Base-by-base conservation (phyloP, 2,113 vertebrate genomes). In the Ceyx cyanopectus region DNA sequence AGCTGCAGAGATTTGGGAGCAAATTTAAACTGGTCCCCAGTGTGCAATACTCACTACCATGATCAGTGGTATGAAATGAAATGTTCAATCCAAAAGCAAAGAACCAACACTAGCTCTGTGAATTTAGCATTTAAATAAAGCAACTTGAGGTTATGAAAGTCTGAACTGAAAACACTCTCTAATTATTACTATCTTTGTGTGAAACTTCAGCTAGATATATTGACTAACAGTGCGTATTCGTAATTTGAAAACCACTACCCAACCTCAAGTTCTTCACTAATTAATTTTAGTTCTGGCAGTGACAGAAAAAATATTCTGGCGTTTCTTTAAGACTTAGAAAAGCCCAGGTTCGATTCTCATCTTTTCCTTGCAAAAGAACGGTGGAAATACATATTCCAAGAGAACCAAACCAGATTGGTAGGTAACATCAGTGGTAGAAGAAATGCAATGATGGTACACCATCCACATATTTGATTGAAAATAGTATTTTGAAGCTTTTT, bases 111-210 rank as follows among this genome's bases (percentile, higher is more conserved):
- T 51, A 45, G 12, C 10, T 79, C 74, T 76, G 89, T 56, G 27
- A 94, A 80, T 92, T 93, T 89, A 77, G 21, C 40, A 75, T 92
- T 90, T 58, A 77, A 73, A 83, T 85, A 23, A 82, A 95, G 68
- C 22, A 76, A 51, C 50, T 81, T 83, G 30, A 20, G 45, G 41
- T 95, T 86, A 37, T 26, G 18, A 43, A 88, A 94, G n/a, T 51
- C 48, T 65, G 69, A 80, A 77, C 67, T 46, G 90, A 66, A 69
- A 88, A 89, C 32, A 56, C 32, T 89, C 86, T 85, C 15, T 72
- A 89, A 81, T 90, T 86, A 90, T 89, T 51, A 72, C 56, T 70
- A 92, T 62, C 41, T 75, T 27, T 23, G 22, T 19, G 29, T 70
- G 37, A 93, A 90, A 76, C 30, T 45, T 70, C 9, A 90, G 66